Base-by-base conservation (phyloP, 2,888 invertebrate species). In the Cyclophora punctaria region DNA sequence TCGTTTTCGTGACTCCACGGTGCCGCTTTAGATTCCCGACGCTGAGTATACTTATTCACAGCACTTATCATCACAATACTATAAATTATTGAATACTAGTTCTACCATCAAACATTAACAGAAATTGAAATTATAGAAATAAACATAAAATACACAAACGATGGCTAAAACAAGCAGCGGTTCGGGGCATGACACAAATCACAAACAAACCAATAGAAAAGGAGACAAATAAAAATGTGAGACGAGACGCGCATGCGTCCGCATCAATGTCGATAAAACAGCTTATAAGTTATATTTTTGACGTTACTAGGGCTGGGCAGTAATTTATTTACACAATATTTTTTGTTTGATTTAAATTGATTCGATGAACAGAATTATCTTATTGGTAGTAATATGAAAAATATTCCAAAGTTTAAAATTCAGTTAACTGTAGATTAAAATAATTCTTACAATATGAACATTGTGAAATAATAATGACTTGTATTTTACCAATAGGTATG, bases 1-100 rank as follows among this genome's bases (percentile, higher is more conserved):
- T 86, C 89, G 83, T 89, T 89, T 89, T 87, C 88, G 86, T 82
- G 89, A 89, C 89, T 89, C 89, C 89, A 89, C 89, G 89, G 86
- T 89, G 89, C 89, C 85, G 89, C 82, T 83, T 89, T 89, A 82
- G 78, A 71, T 83, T 87, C 80, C 87, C 87, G 83, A 79, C 77
- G 80, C 78, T 82, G 79, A 83, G 75, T 87, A 87, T 83, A 83
- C 79, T 84, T 86, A 86, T 74, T 80, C 86, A 86, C 87, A 85
- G 77, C 88, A 88, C 88, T 84, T 88, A 83, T 83, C 88, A 88
- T 88, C 88, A 88, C 88, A 87, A 84, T 83, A 78, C 78, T 73
- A 77, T 84, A 75, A 72, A 77, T 76, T 75, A 53, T 71, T 73
- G 65, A 63, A 67, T 67, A 70, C 75, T 78, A 75, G 67, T 66